A percentile compares a stretch with the other conserved stretches of the same genome.
These are phyloP conservation scores for Miltochrista miniata DNA, from an alignment of 2,888 invertebrate species.

Conservation along the genomic window DNA sequence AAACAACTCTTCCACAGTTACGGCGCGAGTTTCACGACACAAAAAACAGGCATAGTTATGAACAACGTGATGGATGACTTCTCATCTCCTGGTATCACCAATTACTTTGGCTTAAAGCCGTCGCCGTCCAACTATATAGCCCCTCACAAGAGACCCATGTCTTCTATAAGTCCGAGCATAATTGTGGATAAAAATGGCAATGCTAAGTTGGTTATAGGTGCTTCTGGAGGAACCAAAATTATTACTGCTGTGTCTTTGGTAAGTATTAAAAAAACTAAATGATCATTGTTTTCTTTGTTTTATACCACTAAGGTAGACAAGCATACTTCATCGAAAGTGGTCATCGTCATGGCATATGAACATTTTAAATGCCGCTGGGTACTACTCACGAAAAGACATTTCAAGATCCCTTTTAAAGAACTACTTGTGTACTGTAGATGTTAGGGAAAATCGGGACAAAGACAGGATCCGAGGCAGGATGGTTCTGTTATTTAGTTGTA, in stretches of 20 bases:
- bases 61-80: slow-evolving; percentile 99
- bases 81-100: slow-evolving; percentile 88
- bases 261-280: slow-evolving; percentile 34
- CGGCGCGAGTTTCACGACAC: slow-evolving; percentile 91
- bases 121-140: slow-evolving; percentile 91
- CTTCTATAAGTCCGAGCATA: slow-evolving; percentile 94
- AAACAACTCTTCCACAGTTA: slow-evolving; percentile 81
- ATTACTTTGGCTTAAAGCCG: slow-evolving; percentile 88
- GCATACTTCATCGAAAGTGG: too few species aligned
- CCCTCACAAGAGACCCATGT: slow-evolving; percentile 92
- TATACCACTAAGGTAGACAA: too few species aligned
- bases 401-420: too few species aligned
- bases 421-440: too few species aligned
- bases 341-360: too few species aligned
- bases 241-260: slow-evolving; percentile 88
- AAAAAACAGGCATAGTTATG: slow-evolving; percentile 93
- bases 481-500: too few species aligned
- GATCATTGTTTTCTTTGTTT: background rate
- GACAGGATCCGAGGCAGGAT: too few species aligned
- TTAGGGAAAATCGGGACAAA: too few species aligned
- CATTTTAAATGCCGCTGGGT: too few species aligned
- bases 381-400: too few species aligned
- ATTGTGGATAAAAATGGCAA: slow-evolving; percentile 86
- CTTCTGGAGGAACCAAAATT: slow-evolving; percentile 93
- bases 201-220: slow-evolving; percentile 90